Conservation (phyloP, 2,113 vertebrate species). For the Grus americana region DNA sequence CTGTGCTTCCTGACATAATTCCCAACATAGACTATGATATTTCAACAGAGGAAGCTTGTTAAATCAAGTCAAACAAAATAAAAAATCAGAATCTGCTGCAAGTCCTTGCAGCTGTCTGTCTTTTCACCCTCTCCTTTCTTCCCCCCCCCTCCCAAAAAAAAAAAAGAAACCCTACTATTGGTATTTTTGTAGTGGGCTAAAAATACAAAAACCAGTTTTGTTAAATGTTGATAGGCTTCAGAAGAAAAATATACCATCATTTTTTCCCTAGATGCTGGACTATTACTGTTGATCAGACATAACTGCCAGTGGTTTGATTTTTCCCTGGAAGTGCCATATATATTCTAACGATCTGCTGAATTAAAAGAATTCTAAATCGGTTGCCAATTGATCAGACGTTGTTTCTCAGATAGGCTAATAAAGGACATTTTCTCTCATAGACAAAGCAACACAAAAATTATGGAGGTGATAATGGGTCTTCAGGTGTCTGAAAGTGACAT, state of each 20-base stretch:
- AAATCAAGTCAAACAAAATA: slow-evolving; percentile 62
- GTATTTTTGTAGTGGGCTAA: not conserved
- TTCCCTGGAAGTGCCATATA: slow-evolving; percentile 32
- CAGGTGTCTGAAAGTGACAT: not conserved
- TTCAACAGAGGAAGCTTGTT: slow-evolving; percentile 63
- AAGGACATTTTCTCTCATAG: slow-evolving; percentile 9
- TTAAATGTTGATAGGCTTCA: not conserved
- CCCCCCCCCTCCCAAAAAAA: not conserved
- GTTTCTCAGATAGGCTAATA: slow-evolving; percentile 1
- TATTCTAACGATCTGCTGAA: slow-evolving; percentile 27
- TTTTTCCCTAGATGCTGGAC: not conserved
- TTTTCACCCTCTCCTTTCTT: not conserved
- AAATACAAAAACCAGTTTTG: not conserved
- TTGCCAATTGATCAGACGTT: not conserved
- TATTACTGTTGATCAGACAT: slow-evolving; percentile 15
- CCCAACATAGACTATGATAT: slow-evolving; percentile 55
- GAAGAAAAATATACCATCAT: not conserved
- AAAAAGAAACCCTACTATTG: not conserved
- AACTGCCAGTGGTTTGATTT: slow-evolving; percentile 21
- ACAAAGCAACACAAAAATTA: not conserved
- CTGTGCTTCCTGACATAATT: slow-evolving; percentile 68
- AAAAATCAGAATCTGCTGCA: slow-evolving; percentile 27
- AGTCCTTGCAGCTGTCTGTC: slow-evolving; percentile 35
- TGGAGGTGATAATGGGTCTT: not conserved
- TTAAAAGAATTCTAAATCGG: not conserved